Evolutionary conservation across 2,113 vertebrate genomes (phyloP).

Genomic region (Gobio gobio): DNA sequence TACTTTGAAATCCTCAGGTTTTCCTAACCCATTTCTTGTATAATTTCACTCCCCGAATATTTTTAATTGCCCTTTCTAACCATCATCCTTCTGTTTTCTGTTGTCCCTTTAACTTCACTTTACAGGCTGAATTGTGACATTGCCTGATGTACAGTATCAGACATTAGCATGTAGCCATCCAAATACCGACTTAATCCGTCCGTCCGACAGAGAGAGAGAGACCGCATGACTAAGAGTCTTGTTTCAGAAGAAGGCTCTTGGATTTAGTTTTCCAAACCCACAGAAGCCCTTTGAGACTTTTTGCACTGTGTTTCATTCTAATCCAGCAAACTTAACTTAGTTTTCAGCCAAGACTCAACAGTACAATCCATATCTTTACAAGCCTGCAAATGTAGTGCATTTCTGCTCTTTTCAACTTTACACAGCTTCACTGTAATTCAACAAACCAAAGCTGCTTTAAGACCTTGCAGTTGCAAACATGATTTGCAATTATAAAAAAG

Average conservation of each 20-base stretch:
- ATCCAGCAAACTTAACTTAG: neutral
- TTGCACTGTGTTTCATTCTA: conserved; percentile 12
- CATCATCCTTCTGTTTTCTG: neutral
- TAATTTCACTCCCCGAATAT: neutral
- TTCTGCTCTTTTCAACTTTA: conserved; percentile 9
- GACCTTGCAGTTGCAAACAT: conserved; percentile 47
- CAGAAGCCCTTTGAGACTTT: conserved; percentile 20
- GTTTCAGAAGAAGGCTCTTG: neutral
- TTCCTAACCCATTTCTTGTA: too few relatives aligned
- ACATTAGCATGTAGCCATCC: neutral
- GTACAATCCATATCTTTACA: conserved; percentile 39
- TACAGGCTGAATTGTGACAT: neutral
- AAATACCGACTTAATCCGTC: conserved; percentile 4
- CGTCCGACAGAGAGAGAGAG: neutral
- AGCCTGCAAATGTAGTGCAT: conserved; percentile 8
- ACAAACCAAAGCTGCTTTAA: conserved; percentile 24
- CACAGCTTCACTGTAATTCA: conserved; percentile 35
- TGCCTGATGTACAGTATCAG: neutral
- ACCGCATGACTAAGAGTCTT: conserved; percentile 12
- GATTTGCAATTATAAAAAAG: conserved; percentile 3
- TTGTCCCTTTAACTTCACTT: neutral
- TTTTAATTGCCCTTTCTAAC: neutral
- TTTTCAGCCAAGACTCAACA: neutral
- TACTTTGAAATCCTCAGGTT: neutral
- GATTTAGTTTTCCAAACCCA: conserved; percentile 7